Percentiles rank a stretch among this genome's conserved stretches.
Conservation (phyloP, 2,113 vertebrate genomes). For the Noctilio leporinus region DNA sequence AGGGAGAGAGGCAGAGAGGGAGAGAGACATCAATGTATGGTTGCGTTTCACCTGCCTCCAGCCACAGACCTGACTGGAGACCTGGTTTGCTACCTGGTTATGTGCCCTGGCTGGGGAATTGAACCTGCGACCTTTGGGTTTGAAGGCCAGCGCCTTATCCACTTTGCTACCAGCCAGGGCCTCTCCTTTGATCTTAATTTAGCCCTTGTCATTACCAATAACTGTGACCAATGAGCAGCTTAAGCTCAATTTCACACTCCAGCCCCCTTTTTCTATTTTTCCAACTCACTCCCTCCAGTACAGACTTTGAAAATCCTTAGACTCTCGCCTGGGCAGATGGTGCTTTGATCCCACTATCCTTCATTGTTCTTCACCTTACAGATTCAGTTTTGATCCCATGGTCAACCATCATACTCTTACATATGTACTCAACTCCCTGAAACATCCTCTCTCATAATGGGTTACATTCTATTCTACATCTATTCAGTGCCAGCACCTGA, state of each 20-base stretch:
- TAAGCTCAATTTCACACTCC: background rate
- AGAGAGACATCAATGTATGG: no score
- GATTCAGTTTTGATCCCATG: background rate
- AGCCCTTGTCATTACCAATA: background rate
- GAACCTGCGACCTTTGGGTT: no score
- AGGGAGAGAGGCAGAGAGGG: no score
- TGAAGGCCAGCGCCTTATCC: no score
- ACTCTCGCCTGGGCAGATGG: background rate
- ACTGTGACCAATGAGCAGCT: background rate
- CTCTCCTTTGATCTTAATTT: background rate
- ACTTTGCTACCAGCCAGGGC: no score
- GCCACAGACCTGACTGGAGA: no score
- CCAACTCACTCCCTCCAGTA: background rate
- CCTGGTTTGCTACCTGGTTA: no score
- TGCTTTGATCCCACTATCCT: background rate
- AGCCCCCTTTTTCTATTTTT: background rate
- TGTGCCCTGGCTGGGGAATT: no score
- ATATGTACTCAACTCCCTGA: no score
- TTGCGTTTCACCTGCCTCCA: no score
- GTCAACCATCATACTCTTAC: background rate
- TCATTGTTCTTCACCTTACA: background rate
- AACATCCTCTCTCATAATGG: background rate
- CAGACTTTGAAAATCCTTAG: background rate
- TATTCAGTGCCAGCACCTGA: background rate
- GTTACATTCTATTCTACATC: background rate